phyloP scores from a whole-genome alignment of 30 jellyfish, hydroid and myxozoan genomes.

The Turritopsis dohrnii region DNA sequence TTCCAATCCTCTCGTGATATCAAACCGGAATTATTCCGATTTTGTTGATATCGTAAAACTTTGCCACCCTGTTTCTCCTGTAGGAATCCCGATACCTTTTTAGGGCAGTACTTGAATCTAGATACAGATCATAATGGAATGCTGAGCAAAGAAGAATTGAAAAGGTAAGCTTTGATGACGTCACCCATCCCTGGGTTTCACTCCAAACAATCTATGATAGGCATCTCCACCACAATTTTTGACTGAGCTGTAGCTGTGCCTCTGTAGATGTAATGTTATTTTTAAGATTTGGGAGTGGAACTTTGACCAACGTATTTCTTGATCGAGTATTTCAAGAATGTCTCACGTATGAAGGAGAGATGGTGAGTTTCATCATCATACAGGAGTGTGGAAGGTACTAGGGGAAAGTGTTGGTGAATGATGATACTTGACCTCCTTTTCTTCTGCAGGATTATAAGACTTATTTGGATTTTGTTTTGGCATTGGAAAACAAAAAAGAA shows the following conservation, averaged over 20 bases:
- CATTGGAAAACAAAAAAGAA: conserved; percentile 91
- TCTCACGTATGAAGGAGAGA: conserved; percentile 96
- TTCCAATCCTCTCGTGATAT: too few species aligned
- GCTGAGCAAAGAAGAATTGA: conserved; percentile 89
- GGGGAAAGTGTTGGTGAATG: not conserved
- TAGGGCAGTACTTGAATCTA: conserved; percentile 91
- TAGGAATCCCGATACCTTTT: not conserved
- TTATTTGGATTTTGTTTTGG: conserved; percentile 92
- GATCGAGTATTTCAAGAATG: conserved; percentile 96
- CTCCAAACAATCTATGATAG: too few species aligned
- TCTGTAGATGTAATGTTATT: not conserved
- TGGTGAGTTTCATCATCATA: conserved; percentile 27
- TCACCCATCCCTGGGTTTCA: too few species aligned
- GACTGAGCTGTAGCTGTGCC: too few species aligned
- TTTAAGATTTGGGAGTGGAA: conserved; percentile 86
- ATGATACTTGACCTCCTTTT: not conserved
- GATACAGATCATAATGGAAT: conserved; percentile 97
- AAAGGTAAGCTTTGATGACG: conserved; percentile 27
- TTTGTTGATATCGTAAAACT: not conserved
- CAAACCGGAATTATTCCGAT: too few species aligned
- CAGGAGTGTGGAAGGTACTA: not conserved
- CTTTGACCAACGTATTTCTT: conserved; percentile 75
- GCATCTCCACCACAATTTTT: too few species aligned
- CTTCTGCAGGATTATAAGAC: conserved; percentile 77
- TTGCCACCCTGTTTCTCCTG: not conserved